Conservation (phyloP, 2,113 vertebrate genomes). For the Ptychochromis oligacanthus region DNA sequence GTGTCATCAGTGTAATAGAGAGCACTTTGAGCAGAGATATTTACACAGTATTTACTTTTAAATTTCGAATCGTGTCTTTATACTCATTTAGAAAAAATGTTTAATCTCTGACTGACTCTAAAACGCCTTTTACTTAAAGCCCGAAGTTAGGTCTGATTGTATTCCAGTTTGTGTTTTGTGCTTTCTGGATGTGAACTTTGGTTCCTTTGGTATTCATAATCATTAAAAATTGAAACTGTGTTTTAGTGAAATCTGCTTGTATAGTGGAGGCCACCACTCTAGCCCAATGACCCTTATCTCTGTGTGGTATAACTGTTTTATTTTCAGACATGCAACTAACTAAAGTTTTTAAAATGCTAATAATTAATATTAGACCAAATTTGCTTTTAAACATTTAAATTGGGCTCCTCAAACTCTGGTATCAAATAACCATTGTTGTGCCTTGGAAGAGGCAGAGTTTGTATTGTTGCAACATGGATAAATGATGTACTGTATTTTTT, state of each 20-base stretch:
- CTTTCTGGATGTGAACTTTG: conserved; percentile 22
- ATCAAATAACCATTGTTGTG: neutral
- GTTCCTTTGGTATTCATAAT: neutral
- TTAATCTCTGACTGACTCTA: neutral
- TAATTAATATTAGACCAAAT: neutral
- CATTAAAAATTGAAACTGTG: conserved; percentile 20
- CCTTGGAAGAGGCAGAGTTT: conserved; percentile 10
- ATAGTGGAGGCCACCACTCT: neutral
- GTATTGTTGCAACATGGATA: neutral
- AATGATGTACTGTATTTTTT: neutral
- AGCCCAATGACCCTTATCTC: neutral
- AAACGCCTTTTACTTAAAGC: conserved; percentile 15
- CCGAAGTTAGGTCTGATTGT: conserved; percentile 16
- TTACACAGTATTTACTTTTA: neutral
- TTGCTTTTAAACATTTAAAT: neutral
- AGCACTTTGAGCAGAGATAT: conserved; percentile 4
- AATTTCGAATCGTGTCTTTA: neutral
- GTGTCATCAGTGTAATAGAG: neutral
- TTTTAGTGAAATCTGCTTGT: conserved; percentile 14
- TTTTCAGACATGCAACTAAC: neutral
- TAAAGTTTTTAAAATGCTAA: neutral
- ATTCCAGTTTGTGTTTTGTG: conserved; percentile 10
- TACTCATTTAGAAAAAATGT: neutral
- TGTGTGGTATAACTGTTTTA: neutral
- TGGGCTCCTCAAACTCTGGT: neutral